Evolutionary conservation across 1,140 invertebrate species (phyloP).

Genomic region (Saxidomus purpurata): DNA sequence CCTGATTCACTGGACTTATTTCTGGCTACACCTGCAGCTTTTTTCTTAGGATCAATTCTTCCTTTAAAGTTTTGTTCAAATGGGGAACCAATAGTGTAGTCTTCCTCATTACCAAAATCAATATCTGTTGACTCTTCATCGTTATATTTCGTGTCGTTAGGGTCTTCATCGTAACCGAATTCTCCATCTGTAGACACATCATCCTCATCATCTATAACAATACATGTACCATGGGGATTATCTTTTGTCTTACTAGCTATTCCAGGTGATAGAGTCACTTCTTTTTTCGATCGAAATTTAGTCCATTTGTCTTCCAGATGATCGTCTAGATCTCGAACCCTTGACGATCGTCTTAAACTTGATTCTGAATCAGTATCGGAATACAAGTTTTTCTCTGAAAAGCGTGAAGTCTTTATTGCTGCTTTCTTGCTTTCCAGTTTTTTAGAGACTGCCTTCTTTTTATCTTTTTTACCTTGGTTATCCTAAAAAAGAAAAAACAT

Average conservation of each 20-base stretch:
- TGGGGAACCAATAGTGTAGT: too few species aligned
- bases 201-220: conserved; percentile 5
- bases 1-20: too few species aligned
- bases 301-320: neutral
- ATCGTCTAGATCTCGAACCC: neutral
- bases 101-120: neutral
- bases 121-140: neutral
- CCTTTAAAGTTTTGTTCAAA: neutral
- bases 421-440: neutral
- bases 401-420: too few species aligned
- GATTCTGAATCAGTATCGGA: neutral
- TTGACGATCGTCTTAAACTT: neutral
- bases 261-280: neutral
- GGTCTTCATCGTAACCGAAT: neutral
- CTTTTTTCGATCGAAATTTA: neutral
- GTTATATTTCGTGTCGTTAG: neutral
- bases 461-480: neutral
- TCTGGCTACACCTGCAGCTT: too few species aligned
- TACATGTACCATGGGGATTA: neutral
- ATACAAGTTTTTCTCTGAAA: neutral
- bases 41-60: neutral
- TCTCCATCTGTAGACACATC: neutral
- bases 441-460: neutral
- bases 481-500: neutral
- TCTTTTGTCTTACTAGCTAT: neutral